Evolutionary conservation across 2,797 vertebrate species (phyloP).

Genomic region (Lagocephalus sceleratus): DNA sequence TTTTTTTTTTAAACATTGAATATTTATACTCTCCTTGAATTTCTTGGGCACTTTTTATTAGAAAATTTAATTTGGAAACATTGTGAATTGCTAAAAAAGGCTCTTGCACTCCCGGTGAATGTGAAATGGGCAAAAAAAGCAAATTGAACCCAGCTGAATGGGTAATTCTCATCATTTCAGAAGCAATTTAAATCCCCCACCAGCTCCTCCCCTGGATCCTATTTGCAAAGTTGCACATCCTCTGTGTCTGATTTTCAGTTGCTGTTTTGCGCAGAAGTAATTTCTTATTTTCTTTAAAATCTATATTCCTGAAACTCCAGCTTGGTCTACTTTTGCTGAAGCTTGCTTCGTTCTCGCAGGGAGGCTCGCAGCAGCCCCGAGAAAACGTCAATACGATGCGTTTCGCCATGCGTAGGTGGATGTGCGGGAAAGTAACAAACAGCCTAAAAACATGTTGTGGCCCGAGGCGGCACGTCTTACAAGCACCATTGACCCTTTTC

Average conservation of each 20-base stretch:
- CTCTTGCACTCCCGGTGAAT: background rate
- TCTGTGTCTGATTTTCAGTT: slow-evolving; percentile 23
- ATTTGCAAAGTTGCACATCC: slow-evolving; percentile 8
- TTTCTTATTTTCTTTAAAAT: slow-evolving; percentile 13
- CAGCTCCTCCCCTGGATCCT: slow-evolving; percentile 20
- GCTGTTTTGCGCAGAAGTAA: slow-evolving; percentile 12
- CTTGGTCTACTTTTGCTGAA: slow-evolving; percentile 24
- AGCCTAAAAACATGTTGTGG: slow-evolving; percentile 11
- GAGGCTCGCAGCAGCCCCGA: slow-evolving; percentile 5
- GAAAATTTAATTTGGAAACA: background rate
- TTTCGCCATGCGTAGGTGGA: slow-evolving; percentile 29
- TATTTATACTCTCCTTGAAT: background rate
- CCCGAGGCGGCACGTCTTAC: slow-evolving; percentile 17
- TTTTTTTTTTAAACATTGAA: background rate
- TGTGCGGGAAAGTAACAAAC: slow-evolving; percentile 9
- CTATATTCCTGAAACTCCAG: background rate
- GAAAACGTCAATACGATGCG: slow-evolving; percentile 19
- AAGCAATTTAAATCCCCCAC: background rate
- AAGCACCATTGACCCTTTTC: background rate
- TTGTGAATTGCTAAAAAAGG: background rate
- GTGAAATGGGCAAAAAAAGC: background rate
- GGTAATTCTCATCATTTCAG: background rate
- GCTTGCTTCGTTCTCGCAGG: slow-evolving; percentile 14
- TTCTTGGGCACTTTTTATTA: background rate
- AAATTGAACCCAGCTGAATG: background rate